phyloP scores from a whole-genome alignment of 2,888 invertebrate species.

The Calephelis perditalis region DNA sequence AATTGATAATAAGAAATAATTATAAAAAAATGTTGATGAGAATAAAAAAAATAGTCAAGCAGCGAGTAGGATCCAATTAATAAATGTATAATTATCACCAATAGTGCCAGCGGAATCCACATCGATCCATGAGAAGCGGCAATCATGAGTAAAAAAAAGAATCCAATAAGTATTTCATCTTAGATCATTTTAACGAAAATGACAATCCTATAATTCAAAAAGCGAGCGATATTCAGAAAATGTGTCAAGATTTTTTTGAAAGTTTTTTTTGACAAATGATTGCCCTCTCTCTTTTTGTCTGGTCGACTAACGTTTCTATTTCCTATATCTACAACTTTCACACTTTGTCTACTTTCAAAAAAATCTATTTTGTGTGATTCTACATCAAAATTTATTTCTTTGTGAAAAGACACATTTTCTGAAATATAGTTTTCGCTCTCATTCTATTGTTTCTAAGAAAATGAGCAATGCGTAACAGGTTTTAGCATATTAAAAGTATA shows the following conservation, averaged over 20 bases:
- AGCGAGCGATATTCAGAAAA: constrained; percentile 81
- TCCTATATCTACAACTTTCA: constrained; percentile 68
- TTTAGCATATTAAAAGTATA: constrained; percentile 42
- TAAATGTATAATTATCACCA: constrained; percentile 54
- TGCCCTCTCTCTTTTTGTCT: constrained; percentile 56
- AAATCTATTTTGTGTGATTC: constrained; percentile 74
- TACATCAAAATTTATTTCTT: constrained; percentile 79
- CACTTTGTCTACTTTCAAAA: constrained; percentile 78
- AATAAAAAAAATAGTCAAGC: constrained; percentile 48
- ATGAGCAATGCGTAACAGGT: constrained; percentile 40
- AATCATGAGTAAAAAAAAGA: constrained; percentile 78
- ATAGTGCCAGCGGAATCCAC: constrained; percentile 72
- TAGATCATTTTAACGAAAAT: constrained; percentile 25
- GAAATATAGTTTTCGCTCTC: constrained; percentile 68
- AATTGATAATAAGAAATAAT: constrained; percentile 19
- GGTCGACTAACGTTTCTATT: constrained; percentile 38
- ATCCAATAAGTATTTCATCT: constrained; percentile 60
- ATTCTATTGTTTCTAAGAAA: constrained; percentile 34
- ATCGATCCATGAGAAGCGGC: constrained; percentile 74
- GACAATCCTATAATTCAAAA: constrained; percentile 33
- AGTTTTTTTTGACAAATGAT: constrained; percentile 75
- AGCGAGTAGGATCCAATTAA: constrained; percentile 46
- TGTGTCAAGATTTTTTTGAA: constrained; percentile 82
- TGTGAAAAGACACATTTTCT: constrained; percentile 89
- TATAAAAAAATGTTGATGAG: constrained; percentile 9